These are phyloP conservation scores for Momotus momota DNA, from an alignment of 2,797 vertebrate genomes.

Conservation along the genomic window DNA sequence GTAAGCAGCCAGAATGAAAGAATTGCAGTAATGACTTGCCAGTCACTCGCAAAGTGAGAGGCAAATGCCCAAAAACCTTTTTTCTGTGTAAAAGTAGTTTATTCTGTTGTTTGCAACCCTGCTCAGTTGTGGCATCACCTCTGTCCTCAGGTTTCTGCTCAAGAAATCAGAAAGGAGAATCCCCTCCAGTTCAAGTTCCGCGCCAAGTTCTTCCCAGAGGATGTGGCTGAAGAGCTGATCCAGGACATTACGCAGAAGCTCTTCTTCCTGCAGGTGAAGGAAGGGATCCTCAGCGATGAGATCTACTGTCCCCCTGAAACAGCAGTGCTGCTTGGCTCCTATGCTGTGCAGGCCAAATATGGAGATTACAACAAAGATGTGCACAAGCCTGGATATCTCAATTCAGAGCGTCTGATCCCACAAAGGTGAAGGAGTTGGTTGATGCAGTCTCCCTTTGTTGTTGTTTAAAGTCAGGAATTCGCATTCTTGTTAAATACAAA, in stretches of 20 bases:
- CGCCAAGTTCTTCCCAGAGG: constrained; percentile 96
- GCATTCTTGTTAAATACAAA: not conserved
- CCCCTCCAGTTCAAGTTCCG: constrained; percentile 95
- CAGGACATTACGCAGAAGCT: constrained; percentile 98
- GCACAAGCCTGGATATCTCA: constrained; percentile 91
- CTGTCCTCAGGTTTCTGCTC: constrained; percentile 87
- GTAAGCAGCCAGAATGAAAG: not conserved
- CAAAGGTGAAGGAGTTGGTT: constrained; percentile 83
- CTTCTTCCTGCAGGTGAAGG: constrained; percentile 97
- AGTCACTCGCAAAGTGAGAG: not conserved
- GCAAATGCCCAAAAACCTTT: not conserved
- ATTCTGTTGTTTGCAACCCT: not conserved
- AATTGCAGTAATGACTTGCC: not conserved
- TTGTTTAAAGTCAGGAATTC: not conserved
- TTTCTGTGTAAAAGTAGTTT: not conserved
- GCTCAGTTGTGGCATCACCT: not conserved
- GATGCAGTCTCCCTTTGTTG: not conserved
- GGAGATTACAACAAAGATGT: constrained; percentile 90
- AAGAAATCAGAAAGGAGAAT: constrained; percentile 94
- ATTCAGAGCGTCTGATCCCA: constrained; percentile 90
- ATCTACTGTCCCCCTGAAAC: constrained; percentile 98
- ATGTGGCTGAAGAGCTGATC: constrained; percentile 94
- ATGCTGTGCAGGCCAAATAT: constrained; percentile 95
- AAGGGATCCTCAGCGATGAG: constrained; percentile 91
- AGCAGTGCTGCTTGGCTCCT: constrained; percentile 94